phyloP scores from a whole-genome alignment of 2,113 vertebrate species.

The Sapayoa aenigma region DNA sequence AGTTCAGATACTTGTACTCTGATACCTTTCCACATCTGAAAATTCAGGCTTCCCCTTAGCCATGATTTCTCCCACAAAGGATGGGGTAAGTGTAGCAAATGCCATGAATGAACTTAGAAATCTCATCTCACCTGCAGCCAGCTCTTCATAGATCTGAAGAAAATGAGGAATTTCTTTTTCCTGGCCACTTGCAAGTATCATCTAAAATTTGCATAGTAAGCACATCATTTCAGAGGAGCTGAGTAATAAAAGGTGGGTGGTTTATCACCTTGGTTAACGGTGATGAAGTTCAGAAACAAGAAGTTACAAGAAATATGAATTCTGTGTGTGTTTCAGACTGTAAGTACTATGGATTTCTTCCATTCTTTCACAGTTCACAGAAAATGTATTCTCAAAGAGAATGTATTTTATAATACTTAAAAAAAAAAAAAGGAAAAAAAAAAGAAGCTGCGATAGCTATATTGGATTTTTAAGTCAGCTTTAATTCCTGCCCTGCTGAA shows the following conservation, averaged over 20 bases:
- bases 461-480: conserved; percentile 45
- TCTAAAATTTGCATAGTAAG: background rate
- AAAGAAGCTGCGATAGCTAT: background rate
- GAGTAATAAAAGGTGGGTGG: background rate
- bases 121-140: background rate
- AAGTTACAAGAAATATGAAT: background rate
- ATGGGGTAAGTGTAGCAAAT: background rate
- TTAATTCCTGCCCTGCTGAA: conserved; percentile 31
- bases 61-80: background rate
- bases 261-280: conserved; percentile 38
- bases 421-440: background rate
- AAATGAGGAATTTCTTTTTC: background rate
- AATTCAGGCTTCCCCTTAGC: background rate
- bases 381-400: conserved; percentile 35
- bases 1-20: background rate
- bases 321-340: background rate
- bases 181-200: background rate
- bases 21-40: background rate
- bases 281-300: conserved; percentile 7
- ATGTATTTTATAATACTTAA: background rate
- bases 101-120: background rate
- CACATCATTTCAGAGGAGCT: background rate
- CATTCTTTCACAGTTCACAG: conserved; percentile 26
- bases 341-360: conserved; percentile 26
- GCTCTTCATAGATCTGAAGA: background rate